These are phyloP conservation scores for Phrynosoma blainvillii DNA, from an alignment of 2,113 vertebrate genomes.

Conservation along the genomic window DNA sequence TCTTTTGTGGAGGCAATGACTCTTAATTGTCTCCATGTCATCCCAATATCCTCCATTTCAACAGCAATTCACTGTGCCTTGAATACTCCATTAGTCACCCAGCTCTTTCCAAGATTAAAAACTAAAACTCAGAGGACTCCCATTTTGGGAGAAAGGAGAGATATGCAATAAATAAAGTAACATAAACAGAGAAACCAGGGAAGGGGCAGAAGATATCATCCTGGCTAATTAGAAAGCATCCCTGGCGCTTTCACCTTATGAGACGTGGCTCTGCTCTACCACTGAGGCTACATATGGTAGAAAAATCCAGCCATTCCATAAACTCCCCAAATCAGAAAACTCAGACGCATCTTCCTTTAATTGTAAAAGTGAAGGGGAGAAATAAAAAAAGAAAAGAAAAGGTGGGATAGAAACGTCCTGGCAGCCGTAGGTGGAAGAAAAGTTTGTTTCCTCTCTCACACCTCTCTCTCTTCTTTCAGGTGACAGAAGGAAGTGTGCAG, in stretches of 20 bases:
- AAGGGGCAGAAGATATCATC: background rate
- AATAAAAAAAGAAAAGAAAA: background rate
- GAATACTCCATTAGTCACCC: too few species aligned
- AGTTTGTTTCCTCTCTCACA: background rate
- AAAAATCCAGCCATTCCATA: background rate
- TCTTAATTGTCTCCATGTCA: too few species aligned
- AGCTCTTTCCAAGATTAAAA: background rate
- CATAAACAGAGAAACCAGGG: background rate
- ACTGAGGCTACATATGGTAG: background rate
- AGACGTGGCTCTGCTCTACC: background rate
- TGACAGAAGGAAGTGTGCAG: slow-evolving; percentile 48
- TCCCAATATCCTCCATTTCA: too few species aligned
- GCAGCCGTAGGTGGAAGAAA: slow-evolving; percentile 7
- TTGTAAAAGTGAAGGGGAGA: background rate
- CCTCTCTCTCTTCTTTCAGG: slow-evolving; percentile 49
- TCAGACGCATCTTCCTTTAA: background rate
- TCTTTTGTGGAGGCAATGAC: too few species aligned
- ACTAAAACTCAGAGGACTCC: too few species aligned
- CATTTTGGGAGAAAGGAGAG: too few species aligned
- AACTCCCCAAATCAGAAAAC: slow-evolving; percentile 1
- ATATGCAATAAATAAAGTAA: too few species aligned
- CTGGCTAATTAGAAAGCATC: too few species aligned
- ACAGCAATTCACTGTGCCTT: too few species aligned
- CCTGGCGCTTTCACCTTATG: background rate
- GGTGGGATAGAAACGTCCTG: background rate